Evolutionary conservation across 1,140 invertebrate genomes (phyloP).

Genomic region (Globodera ellingtonae): DNA sequence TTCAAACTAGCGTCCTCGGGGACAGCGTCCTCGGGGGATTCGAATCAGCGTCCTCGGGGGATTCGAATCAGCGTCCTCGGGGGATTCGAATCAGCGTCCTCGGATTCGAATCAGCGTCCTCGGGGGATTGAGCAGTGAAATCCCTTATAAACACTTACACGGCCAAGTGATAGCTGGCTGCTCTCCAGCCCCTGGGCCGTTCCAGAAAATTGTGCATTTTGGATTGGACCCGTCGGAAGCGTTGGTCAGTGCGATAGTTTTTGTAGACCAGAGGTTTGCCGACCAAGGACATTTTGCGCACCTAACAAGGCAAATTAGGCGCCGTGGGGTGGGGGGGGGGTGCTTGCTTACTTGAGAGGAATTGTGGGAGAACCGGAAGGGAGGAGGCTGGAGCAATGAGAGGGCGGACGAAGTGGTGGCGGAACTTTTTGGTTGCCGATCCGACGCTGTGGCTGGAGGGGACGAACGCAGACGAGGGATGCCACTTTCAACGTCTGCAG

Average conservation of each 20-base stretch:
- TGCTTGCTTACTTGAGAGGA: slow-evolving; percentile 9
- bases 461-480: neutral
- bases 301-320: slow-evolving; percentile 4
- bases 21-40: too few relatives aligned
- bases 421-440: neutral
- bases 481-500: slow-evolving; percentile 3
- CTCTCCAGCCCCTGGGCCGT: slow-evolving; percentile 42
- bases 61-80: too few relatives aligned
- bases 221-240: slow-evolving; percentile 39
- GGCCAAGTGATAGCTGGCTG: slow-evolving; percentile 46
- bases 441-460: neutral
- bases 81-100: too few relatives aligned
- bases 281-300: slow-evolving; percentile 47
- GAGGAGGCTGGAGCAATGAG: slow-evolving; percentile 2
- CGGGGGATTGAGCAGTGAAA: neutral
- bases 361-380: slow-evolving; percentile 6
- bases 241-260: slow-evolving; percentile 46
- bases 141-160: slow-evolving; percentile 33
- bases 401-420: neutral
- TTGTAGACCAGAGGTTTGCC: slow-evolving; percentile 46
- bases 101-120: too few relatives aligned
- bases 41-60: too few relatives aligned
- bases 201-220: slow-evolving; percentile 48
- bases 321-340: neutral
- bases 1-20: too few relatives aligned